Base-by-base conservation (phyloP, 2,888 invertebrate species). In the Noctua pronuba region DNA sequence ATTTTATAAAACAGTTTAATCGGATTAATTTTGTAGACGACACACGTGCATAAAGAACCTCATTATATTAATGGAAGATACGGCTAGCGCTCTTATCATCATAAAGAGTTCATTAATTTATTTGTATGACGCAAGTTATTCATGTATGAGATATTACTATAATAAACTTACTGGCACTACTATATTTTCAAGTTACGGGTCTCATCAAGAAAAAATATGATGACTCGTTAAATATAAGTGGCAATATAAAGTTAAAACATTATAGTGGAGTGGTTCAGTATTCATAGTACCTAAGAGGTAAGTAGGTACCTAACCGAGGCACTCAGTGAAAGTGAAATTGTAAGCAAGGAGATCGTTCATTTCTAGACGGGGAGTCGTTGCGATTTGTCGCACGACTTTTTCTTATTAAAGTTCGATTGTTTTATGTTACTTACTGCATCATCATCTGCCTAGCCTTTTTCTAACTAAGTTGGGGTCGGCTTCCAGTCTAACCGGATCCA, bases 191-290 rank as follows among this genome's bases (percentile, higher is more conserved):
- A 44, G 66, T 77, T 86, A 68, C 69, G 38, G 38, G 69, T 75
- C 79, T 83, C 79, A 80, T 84, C 77, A 84, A 77, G 85, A 86
- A 88, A 87, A 88, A 82, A 88, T 85, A 88, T 88, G 85, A 79
- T 76, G 35, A 72, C 82, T 85, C 88, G 85, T 88, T 87, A 87
- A 83, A 85, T 72, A n/a, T 85, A 85, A 86, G 85, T 83, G 67
- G 79, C 80, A 71, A 81, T 87, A 86, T 81, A 80, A 85, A 82
- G 75, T 83, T 86, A 80, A 80, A 79, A 80, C 73, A 79, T 86
- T 84, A 83, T 75, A 79, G 80, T 77, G 16, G 76, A 84, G 78
- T 84, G 77, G 77, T 62, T 75, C 82, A 73, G 62, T 38, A 75
- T 77, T 71, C 86, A 75, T 66, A 28, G 66, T 62, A 67, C 62